Evolutionary conservation across 2,888 invertebrate species (phyloP), one percentile per base, ranked within the genome.

Genomic region (Oscheius onirici): DNA sequence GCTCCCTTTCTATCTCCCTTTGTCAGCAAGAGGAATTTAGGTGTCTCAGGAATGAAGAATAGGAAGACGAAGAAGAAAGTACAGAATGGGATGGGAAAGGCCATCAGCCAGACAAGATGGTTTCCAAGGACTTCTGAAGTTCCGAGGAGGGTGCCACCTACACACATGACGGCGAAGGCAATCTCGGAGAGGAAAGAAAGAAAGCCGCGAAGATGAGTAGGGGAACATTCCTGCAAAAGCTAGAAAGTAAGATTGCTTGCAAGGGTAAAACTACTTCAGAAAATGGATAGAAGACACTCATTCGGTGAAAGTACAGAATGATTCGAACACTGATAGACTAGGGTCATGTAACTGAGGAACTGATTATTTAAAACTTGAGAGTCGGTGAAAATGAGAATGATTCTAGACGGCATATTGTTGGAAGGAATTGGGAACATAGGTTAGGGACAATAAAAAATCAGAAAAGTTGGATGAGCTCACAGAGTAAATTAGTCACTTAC

Each of bases 151-250:
- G 76, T 82, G 13, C 82, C 83, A 10, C 79, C 49, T 46, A 83
- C 43, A 1, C 77, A 72, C 76, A 81, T 77, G 10, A 73, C 67
- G 3, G 84, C 80, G 55, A 76, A 82, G 17, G 80, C 75, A n/a
- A 82, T 83, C 61, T 84, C 84, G 43, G 75, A 74, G 20, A 80
- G 68, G 43, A 79, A 83, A 2, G 81, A 79, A 22, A 81, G 72
- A n/a, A 76, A 71, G 8, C 84, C 84, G 11, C 84, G 75, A 8
- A 81, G 71, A 24, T 73, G 52, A 5, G 84, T 84, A 8, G 84
- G 84, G 0, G 83, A 77, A 63, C 79, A 81, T 79, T 84, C 84
- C 79, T 84, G 72, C n/a, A n/a, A n/a, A n/a, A n/a, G n/a, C n/a
- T 17, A 49, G 49, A 17, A 17, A 46, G 49, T 20, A 10, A 6